Conservation (phyloP, 2,888 invertebrate species). For the Druceiella hillmani region DNA sequence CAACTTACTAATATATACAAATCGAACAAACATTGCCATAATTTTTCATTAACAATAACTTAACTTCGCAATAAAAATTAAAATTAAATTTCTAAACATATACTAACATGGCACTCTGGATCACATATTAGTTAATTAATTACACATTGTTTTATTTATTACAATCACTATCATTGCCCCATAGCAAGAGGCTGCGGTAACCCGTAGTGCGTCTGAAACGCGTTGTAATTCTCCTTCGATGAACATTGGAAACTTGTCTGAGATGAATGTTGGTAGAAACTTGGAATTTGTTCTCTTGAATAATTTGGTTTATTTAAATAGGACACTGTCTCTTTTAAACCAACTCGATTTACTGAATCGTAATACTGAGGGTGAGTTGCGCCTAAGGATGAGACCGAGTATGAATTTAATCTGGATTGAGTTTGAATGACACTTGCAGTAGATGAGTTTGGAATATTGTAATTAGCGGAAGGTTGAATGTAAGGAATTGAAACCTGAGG, state of each 20-base stretch:
- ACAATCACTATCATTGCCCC: slow-evolving; percentile 42
- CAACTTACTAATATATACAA: neutral
- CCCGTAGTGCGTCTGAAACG: slow-evolving; percentile 46
- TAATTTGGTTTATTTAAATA: slow-evolving; percentile 20
- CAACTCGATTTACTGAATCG: slow-evolving; percentile 8
- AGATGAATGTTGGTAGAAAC: slow-evolving; percentile 38
- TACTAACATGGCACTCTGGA: too few relatives aligned
- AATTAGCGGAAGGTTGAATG: too few relatives aligned
- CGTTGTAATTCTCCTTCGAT: slow-evolving; percentile 43
- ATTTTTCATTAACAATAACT: slow-evolving; percentile 3
- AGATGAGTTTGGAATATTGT: slow-evolving; percentile 2
- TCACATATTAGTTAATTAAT: too few relatives aligned
- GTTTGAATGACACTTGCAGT: slow-evolving; percentile 1
- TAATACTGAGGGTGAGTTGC: neutral
- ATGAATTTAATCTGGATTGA: slow-evolving; percentile 1
- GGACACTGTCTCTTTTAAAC: slow-evolving; percentile 14
- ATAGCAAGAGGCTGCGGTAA: slow-evolving; percentile 45
- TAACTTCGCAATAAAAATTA: slow-evolving; percentile 1
- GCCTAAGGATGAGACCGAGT: neutral
- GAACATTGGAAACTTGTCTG: slow-evolving; percentile 43
- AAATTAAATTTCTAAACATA: too few relatives aligned
- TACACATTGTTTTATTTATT: too few relatives aligned
- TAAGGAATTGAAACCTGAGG: too few relatives aligned
- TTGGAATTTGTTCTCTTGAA: slow-evolving; percentile 16
- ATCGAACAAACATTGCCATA: neutral